These are phyloP conservation scores for Stomorhina lunata DNA, from an alignment of 2,888 invertebrate genomes.

Conservation along the genomic window DNA sequence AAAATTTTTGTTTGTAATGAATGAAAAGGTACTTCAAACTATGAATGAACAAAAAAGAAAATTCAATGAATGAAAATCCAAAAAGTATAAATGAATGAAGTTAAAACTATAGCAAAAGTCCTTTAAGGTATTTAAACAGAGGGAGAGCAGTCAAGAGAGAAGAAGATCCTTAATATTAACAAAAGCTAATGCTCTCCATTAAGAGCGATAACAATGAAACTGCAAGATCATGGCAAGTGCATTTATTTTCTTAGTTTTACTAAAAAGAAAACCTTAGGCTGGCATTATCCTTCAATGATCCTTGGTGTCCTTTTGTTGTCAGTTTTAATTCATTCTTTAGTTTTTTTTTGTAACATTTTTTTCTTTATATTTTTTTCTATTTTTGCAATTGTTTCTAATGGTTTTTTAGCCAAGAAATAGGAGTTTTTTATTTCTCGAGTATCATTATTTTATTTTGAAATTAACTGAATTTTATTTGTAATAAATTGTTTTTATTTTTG, in stretches of 20 bases:
- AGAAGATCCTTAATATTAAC: no score
- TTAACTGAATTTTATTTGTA: slow-evolving; percentile 30
- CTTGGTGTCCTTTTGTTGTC: slow-evolving; percentile 49
- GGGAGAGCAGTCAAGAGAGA: no score
- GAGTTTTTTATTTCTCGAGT: background rate
- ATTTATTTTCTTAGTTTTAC: slow-evolving; percentile 30
- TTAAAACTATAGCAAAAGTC: background rate
- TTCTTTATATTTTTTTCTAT: background rate
- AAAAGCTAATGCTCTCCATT: no score
- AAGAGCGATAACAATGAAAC: slow-evolving; percentile 42
- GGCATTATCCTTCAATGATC: slow-evolving; percentile 42
- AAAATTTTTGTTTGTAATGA: slow-evolving; percentile 26
- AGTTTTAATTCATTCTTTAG: background rate
- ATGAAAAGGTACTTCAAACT: slow-evolving; percentile 57
- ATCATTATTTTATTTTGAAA: background rate
- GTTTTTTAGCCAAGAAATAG: background rate
- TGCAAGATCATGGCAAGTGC: slow-evolving; percentile 65
- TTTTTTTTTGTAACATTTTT: background rate
- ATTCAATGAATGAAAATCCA: slow-evolving; percentile 22
- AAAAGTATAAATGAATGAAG: slow-evolving; percentile 21
- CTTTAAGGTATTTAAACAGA: no score
- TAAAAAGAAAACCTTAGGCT: background rate
- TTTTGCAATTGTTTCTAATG: slow-evolving; percentile 39
- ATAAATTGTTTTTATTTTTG: slow-evolving; percentile 35
- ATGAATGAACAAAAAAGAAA: slow-evolving; percentile 45